Evolutionary conservation across 2,113 vertebrate species (phyloP), one percentile per base, ranked within the genome.

Genomic region (Sinosuthora webbiana): DNA sequence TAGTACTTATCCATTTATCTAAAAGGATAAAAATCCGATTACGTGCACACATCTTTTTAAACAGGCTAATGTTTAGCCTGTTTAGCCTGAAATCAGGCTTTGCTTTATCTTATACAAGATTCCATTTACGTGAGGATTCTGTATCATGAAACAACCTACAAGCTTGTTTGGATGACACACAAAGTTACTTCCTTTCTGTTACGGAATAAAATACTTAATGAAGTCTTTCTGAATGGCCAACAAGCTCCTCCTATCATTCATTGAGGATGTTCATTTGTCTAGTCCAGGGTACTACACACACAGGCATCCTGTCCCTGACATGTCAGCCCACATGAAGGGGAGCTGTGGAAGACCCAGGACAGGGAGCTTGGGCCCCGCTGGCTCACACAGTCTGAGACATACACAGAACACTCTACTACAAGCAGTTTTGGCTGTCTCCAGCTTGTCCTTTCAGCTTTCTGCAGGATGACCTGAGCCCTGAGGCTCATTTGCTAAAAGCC

Each of bases 361-460:
- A 30, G 31, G 30, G 50, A 67, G 11, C 20, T 62, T 35, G 30
- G 11, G 13, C 17, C 10, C 15, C 0, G 0, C 15, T 59, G 31
- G 53, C 59, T 82, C 35, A 49, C 45, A 64, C 11, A 79, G 37
- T 60, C 39, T 28, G 20, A 41, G 10, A 28, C 12, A 45, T 5
- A 19, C 12, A 50, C 21, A 33, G 52, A 81, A 31, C 15, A 12
- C 49, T 39, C 60, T 31, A 9, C 15, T 71, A 22, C 18, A 11
- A 88, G 30, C 15, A 30, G 10, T 30, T 57, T 27, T 63, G 65
- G 7, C 60, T 91, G 28, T 35, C 39, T 78, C 35, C 39, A 60
- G 33, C 12, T 78, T 22, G 15, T 74, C 21, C 49, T 82, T 28
- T n/a, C 70, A 78, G 31, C 21, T 69, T 83, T 86, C 41, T 89